Evolutionary conservation across 2,797 vertebrate genomes (phyloP).

Genomic region (Botia almorhae): DNA sequence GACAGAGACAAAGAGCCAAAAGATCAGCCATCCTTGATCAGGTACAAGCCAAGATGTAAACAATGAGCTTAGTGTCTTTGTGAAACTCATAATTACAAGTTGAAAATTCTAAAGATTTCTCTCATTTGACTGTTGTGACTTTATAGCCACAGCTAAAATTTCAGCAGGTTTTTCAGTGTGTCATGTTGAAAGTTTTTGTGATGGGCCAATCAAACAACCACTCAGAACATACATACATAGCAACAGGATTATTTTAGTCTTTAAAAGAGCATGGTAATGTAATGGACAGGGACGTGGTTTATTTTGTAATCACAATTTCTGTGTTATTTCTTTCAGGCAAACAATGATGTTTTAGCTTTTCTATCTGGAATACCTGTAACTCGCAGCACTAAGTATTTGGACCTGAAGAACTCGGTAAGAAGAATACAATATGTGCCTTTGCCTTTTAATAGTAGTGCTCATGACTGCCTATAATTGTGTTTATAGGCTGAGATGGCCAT

Average conservation of each 20-base stretch:
- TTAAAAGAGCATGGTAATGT: not conserved
- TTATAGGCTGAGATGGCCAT: conserved; percentile 92
- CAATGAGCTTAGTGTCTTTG: not conserved
- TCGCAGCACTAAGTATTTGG: conserved; percentile 95
- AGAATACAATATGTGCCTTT: not conserved
- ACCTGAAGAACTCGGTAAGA: conserved; percentile 92
- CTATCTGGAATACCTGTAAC: conserved; percentile 99
- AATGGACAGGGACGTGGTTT: not conserved
- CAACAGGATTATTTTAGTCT: too few species aligned
- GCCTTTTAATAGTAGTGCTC: not conserved
- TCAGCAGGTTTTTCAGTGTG: too few species aligned
- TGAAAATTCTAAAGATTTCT: too few species aligned
- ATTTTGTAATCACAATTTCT: not conserved
- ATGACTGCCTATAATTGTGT: not conserved
- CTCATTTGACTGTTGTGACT: too few species aligned
- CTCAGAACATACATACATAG: too few species aligned
- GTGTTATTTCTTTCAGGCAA: conserved; percentile 78
- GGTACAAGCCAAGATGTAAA: conserved; percentile 63
- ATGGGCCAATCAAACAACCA: too few species aligned
- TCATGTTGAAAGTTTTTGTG: too few species aligned
- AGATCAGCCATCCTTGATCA: conserved; percentile 92
- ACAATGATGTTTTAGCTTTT: conserved; percentile 98
- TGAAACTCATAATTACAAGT: too few species aligned
- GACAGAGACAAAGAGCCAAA: conserved; percentile 94
- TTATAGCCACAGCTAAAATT: too few species aligned